Base-by-base conservation (phyloP, 1,140 invertebrate species). In the Macrocentrus cingulum region DNA sequence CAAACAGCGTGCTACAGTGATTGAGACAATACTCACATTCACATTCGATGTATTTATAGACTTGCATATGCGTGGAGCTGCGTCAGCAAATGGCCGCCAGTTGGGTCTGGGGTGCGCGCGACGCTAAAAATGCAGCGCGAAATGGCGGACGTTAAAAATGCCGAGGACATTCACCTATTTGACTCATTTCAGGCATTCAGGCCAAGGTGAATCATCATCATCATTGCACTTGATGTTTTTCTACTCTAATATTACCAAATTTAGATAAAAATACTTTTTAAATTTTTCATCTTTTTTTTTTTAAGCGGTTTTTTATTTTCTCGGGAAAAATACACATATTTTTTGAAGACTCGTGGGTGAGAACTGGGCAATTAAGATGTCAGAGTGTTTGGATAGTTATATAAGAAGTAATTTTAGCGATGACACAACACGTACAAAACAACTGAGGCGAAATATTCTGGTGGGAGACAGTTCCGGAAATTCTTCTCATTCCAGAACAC, bases 361-460 rank as follows among this genome's bases (percentile, higher is more conserved):
- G 25, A 9, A 11, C 25, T 34, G n/a, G 42, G 16, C 42, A 45
- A 56, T 45, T 56, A 56, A 37, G 39, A 37, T 8, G 20, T 37
- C 29, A n/a, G n/a, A n/a, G n/a, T n/a, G n/a, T n/a, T n/a, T n/a
- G n/a, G n/a, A 56, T 45, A 42, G 22, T 54, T 54, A 42, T n/a
- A 37, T 39, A 37, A 22, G 46, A 45, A 51, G 51, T 65, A 62
- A 71, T 68, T 72, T 72, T 71, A 72, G 70, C 69, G 67, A 72
- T 72, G 70, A 71, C 66, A 68, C 63, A n/a, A 51, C 18, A 29
- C 18, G 25, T 18, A 25, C 19, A 29, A n/a, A n/a, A n/a, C n/a
- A n/a, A n/a, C n/a, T n/a, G n/a, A 29, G 25, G 7, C 18, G 15
- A 20, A 39, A n/a, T 37, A 18, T 16, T 7, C 22, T 45, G 29